Conservation (phyloP, 23 tunicate genomes). For the Pegea sp. region DNA sequence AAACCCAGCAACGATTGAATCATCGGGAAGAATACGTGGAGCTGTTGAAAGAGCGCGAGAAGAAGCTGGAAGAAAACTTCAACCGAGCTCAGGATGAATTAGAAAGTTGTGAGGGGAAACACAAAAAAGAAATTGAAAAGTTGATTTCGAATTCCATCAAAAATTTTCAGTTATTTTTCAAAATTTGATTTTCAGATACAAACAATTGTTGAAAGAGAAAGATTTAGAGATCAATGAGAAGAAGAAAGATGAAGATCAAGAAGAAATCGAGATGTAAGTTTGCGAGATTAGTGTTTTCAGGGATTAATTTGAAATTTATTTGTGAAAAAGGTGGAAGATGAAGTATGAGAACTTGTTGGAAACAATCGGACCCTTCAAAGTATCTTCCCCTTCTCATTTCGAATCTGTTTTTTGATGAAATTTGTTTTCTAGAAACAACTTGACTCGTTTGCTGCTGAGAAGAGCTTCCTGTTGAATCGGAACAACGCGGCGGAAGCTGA, state of each 20-base stretch:
- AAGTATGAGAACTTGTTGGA: slow-evolving; percentile 45
- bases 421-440: slow-evolving; percentile 29
- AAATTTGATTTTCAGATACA: too few species aligned
- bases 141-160: too few species aligned
- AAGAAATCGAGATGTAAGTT: background rate
- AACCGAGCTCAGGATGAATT: too few species aligned
- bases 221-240: background rate
- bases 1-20: slow-evolving; percentile 74
- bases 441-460: slow-evolving; percentile 54
- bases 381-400: background rate
- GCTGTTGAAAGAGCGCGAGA: slow-evolving; percentile 3
- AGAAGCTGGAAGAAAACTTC: too few species aligned
- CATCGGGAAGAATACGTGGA: slow-evolving; percentile 7
- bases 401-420: background rate
- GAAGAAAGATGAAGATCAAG: background rate
- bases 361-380: slow-evolving; percentile 64
- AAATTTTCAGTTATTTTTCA: too few species aligned
- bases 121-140: too few species aligned
- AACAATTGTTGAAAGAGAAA: background rate
- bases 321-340: slow-evolving; percentile 72
- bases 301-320: background rate
- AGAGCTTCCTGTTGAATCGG: slow-evolving; percentile 31
- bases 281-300: background rate
- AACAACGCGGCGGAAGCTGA: slow-evolving; percentile 62
- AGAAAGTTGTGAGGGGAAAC: too few species aligned